Base-by-base conservation (phyloP, 2,888 invertebrate species). In the Hipparchia sbordonii region DNA sequence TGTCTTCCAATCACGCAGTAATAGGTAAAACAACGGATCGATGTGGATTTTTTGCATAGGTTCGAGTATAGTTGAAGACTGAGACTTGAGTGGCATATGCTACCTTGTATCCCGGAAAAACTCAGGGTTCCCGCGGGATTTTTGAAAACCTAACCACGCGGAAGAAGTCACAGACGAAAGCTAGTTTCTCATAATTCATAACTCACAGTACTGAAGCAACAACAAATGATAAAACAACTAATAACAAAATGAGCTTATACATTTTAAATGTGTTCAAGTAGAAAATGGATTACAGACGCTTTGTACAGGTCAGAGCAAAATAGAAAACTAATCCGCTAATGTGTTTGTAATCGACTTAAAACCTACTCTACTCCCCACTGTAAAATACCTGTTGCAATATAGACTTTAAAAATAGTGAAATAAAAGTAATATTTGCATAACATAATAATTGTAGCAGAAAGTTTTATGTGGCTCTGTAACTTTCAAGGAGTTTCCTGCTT, bases 241-340 rank as follows among this genome's bases (percentile, higher is more conserved):
- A 60, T 10, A 39, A 59, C 39, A 60, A 60, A 60, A 10, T 60
- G 39, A 39, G 59, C 33, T 33, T 5, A 60, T 46, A 63, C 23
- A 57, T 70, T 46, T 12, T 46, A 52, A n/a, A 71, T 71, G 9
- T 39, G 6, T 63, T 68, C 62, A 9, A 69, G 72, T 57, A 70
- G 61, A 72, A 72, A 72, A 70, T 67, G 63, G 70, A 72, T 73
- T 71, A 73, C 45, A 52, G 13, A 10, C 51, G 56, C 66, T 46
- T 61, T 10, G 66, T 39, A 65, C 13, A 62, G 51, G 61, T 61
- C 68, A 62, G 70, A 70, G 67, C 52, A 67, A 74, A 74, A 74
- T 72, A 62, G 68, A 70, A 72, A 72, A 74, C 39, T 72, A 76
- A 75, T 75, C 69, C 52, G 57, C 67, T 75, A 68, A 72, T 75